A percentile compares a stretch with the other conserved stretches of the same genome.
Conservation (phyloP, 2,888 invertebrate genomes). For the Psococerastis gibbosa region DNA sequence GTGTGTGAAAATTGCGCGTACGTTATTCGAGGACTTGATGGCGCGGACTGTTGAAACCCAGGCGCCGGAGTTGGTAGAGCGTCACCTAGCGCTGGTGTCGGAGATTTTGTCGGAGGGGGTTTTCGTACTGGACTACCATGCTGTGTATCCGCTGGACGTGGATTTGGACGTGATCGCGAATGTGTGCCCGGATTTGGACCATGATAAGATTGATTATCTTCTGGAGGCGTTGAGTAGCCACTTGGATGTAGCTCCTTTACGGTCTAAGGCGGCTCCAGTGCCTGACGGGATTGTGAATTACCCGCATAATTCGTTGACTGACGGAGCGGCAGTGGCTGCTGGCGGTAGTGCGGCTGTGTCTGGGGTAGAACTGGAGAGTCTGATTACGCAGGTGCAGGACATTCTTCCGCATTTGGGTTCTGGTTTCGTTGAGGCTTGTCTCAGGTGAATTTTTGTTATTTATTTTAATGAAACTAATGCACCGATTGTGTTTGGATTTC, state of each 20-base stretch:
- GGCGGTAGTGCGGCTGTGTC: too few relatives aligned
- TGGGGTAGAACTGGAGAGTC: slow-evolving; percentile 23
- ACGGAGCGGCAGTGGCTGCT: neutral
- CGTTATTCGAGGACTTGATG: slow-evolving; percentile 15
- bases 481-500: slow-evolving; percentile 8
- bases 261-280: slow-evolving; percentile 12
- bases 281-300: slow-evolving; percentile 26
- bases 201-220: neutral
- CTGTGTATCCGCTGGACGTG: slow-evolving; percentile 40
- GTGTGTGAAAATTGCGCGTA: slow-evolving; percentile 3
- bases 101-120: slow-evolving; percentile 31
- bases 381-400: slow-evolving; percentile 48
- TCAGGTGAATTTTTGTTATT: neutral
- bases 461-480: slow-evolving; percentile 15
- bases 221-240: slow-evolving; percentile 7
- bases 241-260: neutral
- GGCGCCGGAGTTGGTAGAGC: slow-evolving; percentile 23
- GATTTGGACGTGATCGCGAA: slow-evolving; percentile 43
- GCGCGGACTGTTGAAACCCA: slow-evolving; percentile 20
- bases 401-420: slow-evolving; percentile 67
- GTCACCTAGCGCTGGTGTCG: slow-evolving; percentile 28
- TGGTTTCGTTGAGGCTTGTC: slow-evolving; percentile 37
- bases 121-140: slow-evolving; percentile 50
- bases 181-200: slow-evolving; percentile 46
- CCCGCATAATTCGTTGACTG: slow-evolving; percentile 19